Evolutionary conservation across 2,797 vertebrate genomes (phyloP).

Genomic region (Protonibea diacanthus): DNA sequence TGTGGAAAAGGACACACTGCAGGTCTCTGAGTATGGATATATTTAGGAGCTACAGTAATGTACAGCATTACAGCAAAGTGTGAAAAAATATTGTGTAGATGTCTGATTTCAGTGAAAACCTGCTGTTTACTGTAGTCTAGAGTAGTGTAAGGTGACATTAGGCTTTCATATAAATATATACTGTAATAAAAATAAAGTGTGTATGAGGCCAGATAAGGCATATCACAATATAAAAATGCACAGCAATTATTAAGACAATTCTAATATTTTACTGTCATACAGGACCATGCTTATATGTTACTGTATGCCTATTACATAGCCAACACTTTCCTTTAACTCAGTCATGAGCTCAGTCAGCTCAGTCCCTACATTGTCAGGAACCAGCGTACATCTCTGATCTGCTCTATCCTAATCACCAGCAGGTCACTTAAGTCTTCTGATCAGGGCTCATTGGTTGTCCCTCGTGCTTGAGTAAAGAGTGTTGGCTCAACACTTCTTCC

Average conservation of each 20-base stretch:
- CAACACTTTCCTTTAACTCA: conserved; percentile 21
- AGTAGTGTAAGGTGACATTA: neutral
- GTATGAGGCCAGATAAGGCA: neutral
- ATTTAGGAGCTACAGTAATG: conserved; percentile 5
- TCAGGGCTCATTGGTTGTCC: too few relatives aligned
- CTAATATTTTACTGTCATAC: conserved; percentile 11
- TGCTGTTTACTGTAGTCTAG: neutral
- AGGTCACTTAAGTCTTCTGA: too few relatives aligned
- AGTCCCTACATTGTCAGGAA: too few relatives aligned
- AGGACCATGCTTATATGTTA: conserved; percentile 4
- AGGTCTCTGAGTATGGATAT: conserved; percentile 15
- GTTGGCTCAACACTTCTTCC: too few relatives aligned
- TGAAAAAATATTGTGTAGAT: neutral
- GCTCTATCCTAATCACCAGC: too few relatives aligned
- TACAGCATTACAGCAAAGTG: conserved; percentile 1
- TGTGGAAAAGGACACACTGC: conserved; percentile 9
- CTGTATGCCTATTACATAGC: conserved; percentile 8
- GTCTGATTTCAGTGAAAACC: conserved; percentile 4
- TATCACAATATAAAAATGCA: conserved; percentile 24
- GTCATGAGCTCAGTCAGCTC: too few relatives aligned
- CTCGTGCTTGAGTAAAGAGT: too few relatives aligned
- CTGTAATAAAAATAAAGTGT: conserved; percentile 3
- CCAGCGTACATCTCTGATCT: too few relatives aligned
- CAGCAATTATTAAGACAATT: conserved; percentile 18
- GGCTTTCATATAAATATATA: neutral